Evolutionary conservation across 2,113 vertebrate species (phyloP).

Genomic region (Calidris pygmaea): DNA sequence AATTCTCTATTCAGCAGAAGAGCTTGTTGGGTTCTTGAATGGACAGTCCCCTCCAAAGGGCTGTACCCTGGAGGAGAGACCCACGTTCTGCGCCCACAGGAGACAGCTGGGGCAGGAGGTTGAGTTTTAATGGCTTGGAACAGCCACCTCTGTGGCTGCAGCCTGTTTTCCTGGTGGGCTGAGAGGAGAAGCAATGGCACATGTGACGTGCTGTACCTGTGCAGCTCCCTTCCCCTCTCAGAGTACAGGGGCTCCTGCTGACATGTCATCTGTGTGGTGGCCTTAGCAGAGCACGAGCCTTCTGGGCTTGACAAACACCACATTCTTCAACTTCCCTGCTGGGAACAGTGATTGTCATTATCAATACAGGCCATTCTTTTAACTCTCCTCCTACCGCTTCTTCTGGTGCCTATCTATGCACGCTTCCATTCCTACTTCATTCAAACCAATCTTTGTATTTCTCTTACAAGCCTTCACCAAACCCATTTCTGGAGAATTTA

Average conservation of each 20-base stretch:
- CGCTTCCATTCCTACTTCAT: too few species aligned
- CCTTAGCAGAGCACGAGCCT: not conserved
- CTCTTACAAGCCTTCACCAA: not conserved
- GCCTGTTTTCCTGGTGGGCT: not conserved
- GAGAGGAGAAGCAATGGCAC: not conserved
- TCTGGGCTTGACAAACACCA: not conserved
- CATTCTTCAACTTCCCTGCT: not conserved
- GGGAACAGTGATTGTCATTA: not conserved
- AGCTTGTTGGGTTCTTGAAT: not conserved
- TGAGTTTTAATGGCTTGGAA: not conserved
- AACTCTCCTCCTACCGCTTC: fast-evolving
- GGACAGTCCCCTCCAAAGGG: not conserved
- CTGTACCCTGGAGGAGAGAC: not conserved
- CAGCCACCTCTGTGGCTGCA: not conserved
- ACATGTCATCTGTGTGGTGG: not conserved
- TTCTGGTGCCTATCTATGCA: not conserved
- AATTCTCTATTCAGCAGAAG: not conserved
- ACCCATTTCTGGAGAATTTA: not conserved
- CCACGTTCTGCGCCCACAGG: not conserved
- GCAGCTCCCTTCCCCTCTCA: not conserved
- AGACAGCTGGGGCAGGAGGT: not conserved
- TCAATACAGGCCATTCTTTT: not conserved
- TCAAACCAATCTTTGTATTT: not conserved
- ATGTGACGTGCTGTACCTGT: not conserved
- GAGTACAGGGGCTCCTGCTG: not conserved